A percentile compares a stretch with the other conserved stretches of the same genome.
phyloP scores from a whole-genome alignment of 2,797 vertebrate genomes.

The Halcyon chelicuti region DNA sequence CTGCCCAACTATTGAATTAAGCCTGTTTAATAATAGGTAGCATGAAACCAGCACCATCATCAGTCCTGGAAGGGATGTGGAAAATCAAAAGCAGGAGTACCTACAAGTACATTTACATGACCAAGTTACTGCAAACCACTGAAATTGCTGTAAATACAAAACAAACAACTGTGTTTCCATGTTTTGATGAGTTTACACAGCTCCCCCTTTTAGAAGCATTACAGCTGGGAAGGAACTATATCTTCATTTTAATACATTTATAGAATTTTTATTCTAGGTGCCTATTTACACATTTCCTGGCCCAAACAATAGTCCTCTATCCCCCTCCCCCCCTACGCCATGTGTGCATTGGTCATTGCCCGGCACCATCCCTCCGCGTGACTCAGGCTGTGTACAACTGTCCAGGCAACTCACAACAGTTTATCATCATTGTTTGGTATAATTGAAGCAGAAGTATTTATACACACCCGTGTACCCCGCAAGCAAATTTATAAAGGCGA shows the following conservation, averaged over 20 bases:
- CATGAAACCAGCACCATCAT: not conserved
- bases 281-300: slow-evolving; percentile 73
- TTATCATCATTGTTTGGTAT: slow-evolving; percentile 84
- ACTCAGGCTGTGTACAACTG: slow-evolving; percentile 70
- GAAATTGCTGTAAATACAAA: slow-evolving; percentile 39
- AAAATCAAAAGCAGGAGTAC: slow-evolving; percentile 36
- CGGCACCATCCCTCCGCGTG: slow-evolving; percentile 13
- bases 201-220: slow-evolving; percentile 43
- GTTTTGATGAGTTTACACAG: slow-evolving; percentile 35
- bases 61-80: not conserved
- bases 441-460: slow-evolving; percentile 88
- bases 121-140: slow-evolving; percentile 4
- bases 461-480: slow-evolving; percentile 45
- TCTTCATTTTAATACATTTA: slow-evolving; percentile 52
- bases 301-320: slow-evolving; percentile 59
- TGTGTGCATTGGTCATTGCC: slow-evolving; percentile 30
- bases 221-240: slow-evolving; percentile 75
- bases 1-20: not conserved
- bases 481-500: slow-evolving; percentile 85
- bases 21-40: accelerated
- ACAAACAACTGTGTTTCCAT: not conserved
- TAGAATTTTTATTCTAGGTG: slow-evolving; percentile 54
- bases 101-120: not conserved
- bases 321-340: not conserved
- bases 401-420: slow-evolving; percentile 74